Base-by-base conservation (phyloP, 2,888 invertebrate genomes). In the Hirtodrosophila confusa region DNA sequence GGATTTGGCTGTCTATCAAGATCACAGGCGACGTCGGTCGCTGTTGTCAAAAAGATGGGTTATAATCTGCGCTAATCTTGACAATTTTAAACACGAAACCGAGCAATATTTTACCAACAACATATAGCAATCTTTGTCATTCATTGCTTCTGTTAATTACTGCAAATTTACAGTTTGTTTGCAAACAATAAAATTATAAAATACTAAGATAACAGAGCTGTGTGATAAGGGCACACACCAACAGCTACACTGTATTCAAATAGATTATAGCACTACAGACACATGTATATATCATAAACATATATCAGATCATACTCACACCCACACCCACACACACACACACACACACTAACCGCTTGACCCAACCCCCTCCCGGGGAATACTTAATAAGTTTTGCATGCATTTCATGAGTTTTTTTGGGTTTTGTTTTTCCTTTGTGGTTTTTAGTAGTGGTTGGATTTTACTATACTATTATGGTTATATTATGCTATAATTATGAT, bases 151-250 rank as follows among this genome's bases (percentile, higher is more conserved):
- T 69, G 65, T 70, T 70, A 70, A 72, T 69, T 60, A 53, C 70
- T 36, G 56, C 39, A 69, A 61, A 77, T 87, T 74, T 76, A 80
- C 61, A 51, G 56, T 70, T 75, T 78, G 54, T 76, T 76, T 84
- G 65, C 65, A 51, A 62, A 65, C 66, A 63, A 49, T 60, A 67
- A 48, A 69, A 43, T 67, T 37, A 35, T 58, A 48, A 37, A 54
- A 41, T 17, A 17, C 12, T 4, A 33, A 50, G 54, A 69, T 66
- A 33, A 17, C 17, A 17, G 23, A 17, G n/a, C n/a, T 12, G 4
- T 8, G 29, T 50, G 50, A 66, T 69, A 61, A 41, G n/a, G n/a
- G 37, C 24, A 40, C 4, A 31, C 8, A 31, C 31, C 7, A 9
- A 31, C n/a, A 50, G 5, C n/a, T 27, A 49, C 55, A 72, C 69